phyloP scores from a whole-genome alignment of 2,888 invertebrate genomes.

The Ptilodon capucinus region DNA sequence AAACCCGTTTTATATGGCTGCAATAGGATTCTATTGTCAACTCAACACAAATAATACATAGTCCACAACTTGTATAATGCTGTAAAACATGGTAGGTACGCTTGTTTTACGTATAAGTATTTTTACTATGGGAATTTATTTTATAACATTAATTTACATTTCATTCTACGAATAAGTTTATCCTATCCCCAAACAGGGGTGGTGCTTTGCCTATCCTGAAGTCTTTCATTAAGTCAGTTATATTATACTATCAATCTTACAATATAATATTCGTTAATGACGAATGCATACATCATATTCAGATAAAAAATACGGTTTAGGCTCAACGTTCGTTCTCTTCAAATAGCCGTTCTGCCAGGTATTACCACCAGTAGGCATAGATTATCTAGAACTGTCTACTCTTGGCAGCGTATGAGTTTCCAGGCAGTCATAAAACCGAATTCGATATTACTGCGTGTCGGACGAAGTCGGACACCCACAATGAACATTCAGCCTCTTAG shows the following conservation, averaged over 20 bases:
- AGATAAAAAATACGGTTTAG: background rate
- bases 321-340: background rate
- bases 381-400: no score
- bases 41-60: background rate
- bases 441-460: no score
- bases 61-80: background rate
- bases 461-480: no score
- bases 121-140: background rate
- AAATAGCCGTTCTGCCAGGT: no score
- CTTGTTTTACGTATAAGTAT: background rate
- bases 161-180: background rate
- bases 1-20: no score
- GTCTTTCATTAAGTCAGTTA: background rate
- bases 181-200: constrained; percentile 4
- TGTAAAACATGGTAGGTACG: no score
- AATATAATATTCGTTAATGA: background rate
- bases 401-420: no score
- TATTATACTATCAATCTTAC: background rate
- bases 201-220: background rate
- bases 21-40: background rate
- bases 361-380: no score
- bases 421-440: no score
- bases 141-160: constrained; percentile 14
- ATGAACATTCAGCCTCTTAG: no score
- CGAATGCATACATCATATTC: background rate